Percentiles rank a stretch among this genome's conserved stretches.
Evolutionary conservation across 2,797 vertebrate genomes (phyloP).

Genomic region (Ptychobarbus kaznakovi): DNA sequence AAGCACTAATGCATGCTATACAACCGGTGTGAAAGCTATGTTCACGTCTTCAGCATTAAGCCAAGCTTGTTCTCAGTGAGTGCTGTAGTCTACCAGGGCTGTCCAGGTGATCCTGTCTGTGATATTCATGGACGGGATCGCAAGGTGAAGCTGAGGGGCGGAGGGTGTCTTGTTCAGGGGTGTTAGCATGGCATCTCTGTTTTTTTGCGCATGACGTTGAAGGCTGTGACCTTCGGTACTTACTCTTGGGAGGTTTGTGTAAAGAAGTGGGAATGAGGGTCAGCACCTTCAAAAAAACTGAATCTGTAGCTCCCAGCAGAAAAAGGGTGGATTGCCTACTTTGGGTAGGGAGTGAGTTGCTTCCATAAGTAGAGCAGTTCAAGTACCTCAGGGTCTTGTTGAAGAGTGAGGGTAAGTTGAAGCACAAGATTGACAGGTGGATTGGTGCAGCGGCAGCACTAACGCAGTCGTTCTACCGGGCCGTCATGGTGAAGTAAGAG

Average conservation of each 20-base stretch:
- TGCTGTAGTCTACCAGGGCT: background rate
- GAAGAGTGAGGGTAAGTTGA: background rate
- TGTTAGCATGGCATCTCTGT: background rate
- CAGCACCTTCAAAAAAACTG: background rate
- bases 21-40: background rate
- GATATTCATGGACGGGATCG: background rate
- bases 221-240: no score
- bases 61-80: background rate
- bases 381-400: background rate
- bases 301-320: background rate
- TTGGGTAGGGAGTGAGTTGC: background rate
- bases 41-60: background rate
- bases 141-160: background rate
- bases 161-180: background rate
- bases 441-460: background rate
- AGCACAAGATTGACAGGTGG: background rate
- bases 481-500: background rate
- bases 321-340: background rate
- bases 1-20: background rate
- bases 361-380: background rate
- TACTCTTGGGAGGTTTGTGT: background rate
- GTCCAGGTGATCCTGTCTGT: background rate
- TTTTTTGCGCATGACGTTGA: background rate
- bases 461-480: background rate
- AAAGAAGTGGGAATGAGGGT: background rate